Base-by-base conservation (phyloP, 2,797 vertebrate genomes). In the Taeniopygia guttata region DNA sequence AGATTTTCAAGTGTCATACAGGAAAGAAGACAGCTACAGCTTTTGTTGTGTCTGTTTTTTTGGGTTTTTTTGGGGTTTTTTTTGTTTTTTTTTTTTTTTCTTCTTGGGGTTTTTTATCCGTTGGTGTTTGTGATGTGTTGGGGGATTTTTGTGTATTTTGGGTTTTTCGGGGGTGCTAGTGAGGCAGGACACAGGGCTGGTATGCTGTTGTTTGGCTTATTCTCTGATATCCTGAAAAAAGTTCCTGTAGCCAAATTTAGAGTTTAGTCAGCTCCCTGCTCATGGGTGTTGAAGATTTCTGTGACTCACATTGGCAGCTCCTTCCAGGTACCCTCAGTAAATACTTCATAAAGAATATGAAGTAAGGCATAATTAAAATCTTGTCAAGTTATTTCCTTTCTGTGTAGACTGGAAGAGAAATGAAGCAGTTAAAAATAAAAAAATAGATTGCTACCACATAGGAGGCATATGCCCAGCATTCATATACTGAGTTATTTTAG, bases 121-220 rank as follows among this genome's bases (percentile, higher is more conserved):
- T 27, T 58, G 6, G 4, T 27, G 10, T 23, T 63, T n/a, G 4
- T 48, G 11, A 13, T 13, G 7, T 43, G 7, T 46, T 59, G 3
- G 3, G 2, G 0, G 0, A 9, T 32, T 42, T 46, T 29, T 6
- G 11, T 23, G 7, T 49, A 13, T 67, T 59, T 69, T 38, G 9
- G 4, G 3, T 5, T 62, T n/a, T n/a, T 45, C 11, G 1, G 4
- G 17, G 11, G 3, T 55, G 9, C 7, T 29, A 29, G 11, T 23
- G 40, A 25, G 3, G 22, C 0, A 0, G 19, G 29, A 56, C 29
- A 21, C 0, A 1, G 18, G 4, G 1, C 20, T 82, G n/a, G 8
- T 78, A 12, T 88, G 26, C 20, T 72, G 15, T 4, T 78, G 4
- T 78, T 83, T 42, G 14, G 1, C 7, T 34, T 91, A 60, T 20